These are phyloP conservation scores for Plebejus anna DNA, from an alignment of 2,888 invertebrate species.

Conservation along the genomic window DNA sequence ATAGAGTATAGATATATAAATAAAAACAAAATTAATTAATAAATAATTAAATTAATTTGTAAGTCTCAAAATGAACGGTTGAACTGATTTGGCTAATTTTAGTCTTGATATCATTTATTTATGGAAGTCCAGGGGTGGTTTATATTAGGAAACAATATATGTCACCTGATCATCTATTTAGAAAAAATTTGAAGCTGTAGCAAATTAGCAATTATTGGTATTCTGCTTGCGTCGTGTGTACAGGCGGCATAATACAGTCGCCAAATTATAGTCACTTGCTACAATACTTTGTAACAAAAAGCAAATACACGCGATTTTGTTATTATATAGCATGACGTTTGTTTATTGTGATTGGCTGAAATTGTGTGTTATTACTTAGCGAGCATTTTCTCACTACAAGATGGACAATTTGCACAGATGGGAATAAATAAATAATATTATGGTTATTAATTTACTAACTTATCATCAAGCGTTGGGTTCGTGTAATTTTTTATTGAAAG, in stretches of 20 bases:
- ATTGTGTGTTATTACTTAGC: conserved; percentile 10
- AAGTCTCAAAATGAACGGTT: too few species aligned
- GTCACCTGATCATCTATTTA: too few species aligned
- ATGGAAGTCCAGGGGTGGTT: too few species aligned
- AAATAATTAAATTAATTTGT: too few species aligned
- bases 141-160: too few species aligned
- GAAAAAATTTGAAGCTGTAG: neutral
- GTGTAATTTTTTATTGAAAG: too few species aligned
- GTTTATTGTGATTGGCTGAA: conserved; percentile 8
- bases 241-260: neutral
- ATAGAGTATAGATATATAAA: too few species aligned
- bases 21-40: too few species aligned
- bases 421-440: neutral
- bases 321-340: conserved; percentile 13
- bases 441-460: too few species aligned
- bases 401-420: neutral
- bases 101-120: too few species aligned
- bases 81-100: too few species aligned
- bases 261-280: neutral
- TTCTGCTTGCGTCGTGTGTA: neutral
- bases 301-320: conserved; percentile 12
- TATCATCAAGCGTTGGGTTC: too few species aligned
- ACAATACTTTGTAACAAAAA: conserved; percentile 11
- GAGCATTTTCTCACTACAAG: conserved; percentile 9
- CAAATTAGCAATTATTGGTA: neutral